Evolutionary conservation across 2,113 vertebrate species (phyloP).

Genomic region (Eurystomus gularis): DNA sequence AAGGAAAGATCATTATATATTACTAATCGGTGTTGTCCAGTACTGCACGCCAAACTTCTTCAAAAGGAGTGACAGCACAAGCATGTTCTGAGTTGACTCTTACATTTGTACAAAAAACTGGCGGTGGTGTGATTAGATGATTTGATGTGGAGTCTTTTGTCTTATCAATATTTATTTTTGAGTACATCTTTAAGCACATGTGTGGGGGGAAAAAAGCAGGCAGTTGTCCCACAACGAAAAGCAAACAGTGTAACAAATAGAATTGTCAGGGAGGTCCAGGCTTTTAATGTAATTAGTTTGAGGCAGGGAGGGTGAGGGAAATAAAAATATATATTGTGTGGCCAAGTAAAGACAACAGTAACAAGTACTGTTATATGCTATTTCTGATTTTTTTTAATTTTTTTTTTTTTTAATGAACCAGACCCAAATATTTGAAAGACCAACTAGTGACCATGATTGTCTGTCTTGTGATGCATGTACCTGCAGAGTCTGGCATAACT

Average conservation of each 20-base stretch:
- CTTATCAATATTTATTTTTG: not conserved
- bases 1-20: not conserved
- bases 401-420: not conserved
- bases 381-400: not conserved
- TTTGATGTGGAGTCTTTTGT: not conserved
- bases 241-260: not conserved
- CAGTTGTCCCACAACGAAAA: not conserved
- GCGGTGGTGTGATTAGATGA: not conserved
- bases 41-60: not conserved
- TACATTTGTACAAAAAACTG: not conserved
- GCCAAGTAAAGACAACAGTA: not conserved
- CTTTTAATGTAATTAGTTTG: not conserved
- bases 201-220: not conserved
- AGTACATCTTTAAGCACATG: not conserved
- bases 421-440: not conserved
- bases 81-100: not conserved
- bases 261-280: not conserved
- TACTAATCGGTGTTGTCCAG: not conserved
- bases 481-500: not conserved
- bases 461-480: accelerated
- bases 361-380: not conserved
- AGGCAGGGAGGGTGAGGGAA: not conserved
- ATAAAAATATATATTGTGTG: not conserved
- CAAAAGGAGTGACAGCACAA: not conserved
- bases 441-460: not conserved